Conservation (phyloP, 2,113 vertebrate genomes). For the Cavia aperea region DNA sequence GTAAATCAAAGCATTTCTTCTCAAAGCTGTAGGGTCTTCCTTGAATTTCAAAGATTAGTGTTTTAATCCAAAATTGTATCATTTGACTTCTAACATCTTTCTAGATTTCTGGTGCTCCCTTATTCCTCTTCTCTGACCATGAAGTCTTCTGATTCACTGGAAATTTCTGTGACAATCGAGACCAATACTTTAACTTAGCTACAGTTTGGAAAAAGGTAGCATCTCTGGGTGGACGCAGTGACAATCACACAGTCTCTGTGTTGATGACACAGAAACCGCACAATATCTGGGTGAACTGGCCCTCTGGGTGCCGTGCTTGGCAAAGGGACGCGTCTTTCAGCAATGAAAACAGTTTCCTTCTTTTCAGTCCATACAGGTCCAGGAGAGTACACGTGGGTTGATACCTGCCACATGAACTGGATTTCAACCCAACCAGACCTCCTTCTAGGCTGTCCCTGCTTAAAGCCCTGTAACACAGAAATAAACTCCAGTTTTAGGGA, state of each 20-base stretch:
- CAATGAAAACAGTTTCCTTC: not conserved
- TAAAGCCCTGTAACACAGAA: not conserved
- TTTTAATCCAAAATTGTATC: constrained; percentile 39
- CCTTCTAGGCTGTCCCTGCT: not conserved
- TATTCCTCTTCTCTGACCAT: not conserved
- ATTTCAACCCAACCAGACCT: not conserved
- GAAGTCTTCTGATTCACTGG: not conserved
- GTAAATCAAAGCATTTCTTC: constrained; percentile 27
- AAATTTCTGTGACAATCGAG: not conserved
- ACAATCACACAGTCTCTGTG: not conserved
- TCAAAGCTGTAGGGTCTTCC: constrained; percentile 21
- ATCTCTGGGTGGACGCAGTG: not conserved
- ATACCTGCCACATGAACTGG: not conserved
- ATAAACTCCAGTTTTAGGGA: not conserved
- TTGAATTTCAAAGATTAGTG: constrained; percentile 40
- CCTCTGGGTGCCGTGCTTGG: not conserved
- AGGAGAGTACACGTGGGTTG: not conserved
- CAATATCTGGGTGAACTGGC: not conserved
- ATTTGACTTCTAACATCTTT: not conserved
- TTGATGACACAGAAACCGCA: not conserved
- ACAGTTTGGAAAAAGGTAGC: not conserved
- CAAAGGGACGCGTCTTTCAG: not conserved
- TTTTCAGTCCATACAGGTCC: not conserved
- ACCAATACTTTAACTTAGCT: not conserved
- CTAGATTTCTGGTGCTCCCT: not conserved